Percentiles rank a stretch among this genome's conserved stretches.
phyloP scores from a whole-genome alignment of 2,113 vertebrate genomes.

The Lepus americanus region DNA sequence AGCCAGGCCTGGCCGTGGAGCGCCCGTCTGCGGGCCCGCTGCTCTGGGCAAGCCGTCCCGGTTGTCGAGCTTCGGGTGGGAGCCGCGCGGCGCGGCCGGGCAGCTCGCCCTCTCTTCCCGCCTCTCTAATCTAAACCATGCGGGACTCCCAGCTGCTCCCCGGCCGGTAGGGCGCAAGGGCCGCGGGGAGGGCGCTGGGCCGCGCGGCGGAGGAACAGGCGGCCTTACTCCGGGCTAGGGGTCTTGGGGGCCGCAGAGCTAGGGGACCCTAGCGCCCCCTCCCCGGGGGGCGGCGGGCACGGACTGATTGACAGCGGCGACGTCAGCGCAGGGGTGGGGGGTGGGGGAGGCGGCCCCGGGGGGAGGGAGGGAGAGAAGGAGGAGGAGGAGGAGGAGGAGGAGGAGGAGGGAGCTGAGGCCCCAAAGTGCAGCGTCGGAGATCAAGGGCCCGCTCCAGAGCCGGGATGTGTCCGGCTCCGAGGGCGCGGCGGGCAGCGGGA shows the following conservation, averaged over 20 bases:
- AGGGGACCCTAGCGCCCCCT: slow-evolving; percentile 53
- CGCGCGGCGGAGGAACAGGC: neutral
- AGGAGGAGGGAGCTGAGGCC: slow-evolving; percentile 85
- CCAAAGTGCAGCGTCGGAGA: slow-evolving; percentile 88
- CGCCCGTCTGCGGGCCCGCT: neutral
- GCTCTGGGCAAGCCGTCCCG: neutral
- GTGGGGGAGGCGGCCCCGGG: slow-evolving; percentile 81
- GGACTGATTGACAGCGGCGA: slow-evolving; percentile 82
- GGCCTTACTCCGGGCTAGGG: neutral
- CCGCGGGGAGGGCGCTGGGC: slow-evolving; percentile 31
- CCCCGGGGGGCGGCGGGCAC: slow-evolving; percentile 73
- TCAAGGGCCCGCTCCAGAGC: slow-evolving; percentile 86
- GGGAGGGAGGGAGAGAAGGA: slow-evolving; percentile 75
- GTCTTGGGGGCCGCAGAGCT: neutral
- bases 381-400: slow-evolving; percentile 79
- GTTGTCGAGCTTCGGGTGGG: slow-evolving; percentile 5
- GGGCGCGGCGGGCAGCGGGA: slow-evolving; percentile 72
- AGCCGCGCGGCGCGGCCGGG: neutral
- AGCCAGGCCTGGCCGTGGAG: neutral
- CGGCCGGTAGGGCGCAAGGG: neutral
- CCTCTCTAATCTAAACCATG: slow-evolving; percentile 79
- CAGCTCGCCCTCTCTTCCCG: slow-evolving; percentile 48
- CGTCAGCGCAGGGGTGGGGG: slow-evolving; percentile 80
- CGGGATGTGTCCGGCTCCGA: slow-evolving; percentile 78
- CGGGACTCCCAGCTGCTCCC: slow-evolving; percentile 22